phyloP scores from a whole-genome alignment of 2,113 vertebrate species.

The Dendrocopos noguchii region DNA sequence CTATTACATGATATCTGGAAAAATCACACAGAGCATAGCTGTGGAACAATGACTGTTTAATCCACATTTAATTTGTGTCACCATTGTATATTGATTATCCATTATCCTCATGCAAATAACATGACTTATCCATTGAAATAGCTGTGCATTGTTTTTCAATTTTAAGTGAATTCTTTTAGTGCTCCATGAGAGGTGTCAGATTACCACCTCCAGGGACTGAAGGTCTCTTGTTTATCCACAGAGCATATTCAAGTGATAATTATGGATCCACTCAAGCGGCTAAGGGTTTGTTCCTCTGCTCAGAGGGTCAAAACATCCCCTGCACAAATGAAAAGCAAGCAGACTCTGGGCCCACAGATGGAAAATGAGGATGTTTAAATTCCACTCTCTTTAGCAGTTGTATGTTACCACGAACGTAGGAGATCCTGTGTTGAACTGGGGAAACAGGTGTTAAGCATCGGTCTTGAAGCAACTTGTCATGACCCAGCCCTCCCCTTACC shows the following conservation, averaged over 20 bases:
- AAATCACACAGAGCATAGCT: slow-evolving; percentile 29
- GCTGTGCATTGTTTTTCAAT: slow-evolving; percentile 68
- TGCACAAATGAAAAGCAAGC: background rate
- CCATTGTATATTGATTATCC: slow-evolving; percentile 62
- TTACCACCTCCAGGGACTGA: slow-evolving; percentile 47
- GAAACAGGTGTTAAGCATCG: background rate
- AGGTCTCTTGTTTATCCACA: slow-evolving; percentile 54
- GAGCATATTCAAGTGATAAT: background rate
- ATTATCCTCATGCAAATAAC: slow-evolving; percentile 66
- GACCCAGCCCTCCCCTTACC: no score
- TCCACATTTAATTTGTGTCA: slow-evolving; percentile 65
- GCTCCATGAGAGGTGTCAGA: slow-evolving; percentile 64
- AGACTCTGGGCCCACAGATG: background rate
- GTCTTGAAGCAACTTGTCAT: background rate
- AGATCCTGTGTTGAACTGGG: background rate
- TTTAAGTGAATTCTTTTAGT: slow-evolving; percentile 65
- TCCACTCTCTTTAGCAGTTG: background rate
- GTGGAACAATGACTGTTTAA: slow-evolving; percentile 58
- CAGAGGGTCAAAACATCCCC: background rate
- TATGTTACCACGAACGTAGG: background rate
- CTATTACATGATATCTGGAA: background rate
- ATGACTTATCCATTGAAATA: slow-evolving; percentile 66
- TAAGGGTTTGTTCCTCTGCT: slow-evolving; percentile 28
- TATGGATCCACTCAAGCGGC: slow-evolving; percentile 41
- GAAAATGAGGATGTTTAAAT: background rate